Evolutionary conservation across 1,140 invertebrate genomes (phyloP), one percentile per base, ranked within the genome.

Genomic region (Lepidurus packardi): DNA sequence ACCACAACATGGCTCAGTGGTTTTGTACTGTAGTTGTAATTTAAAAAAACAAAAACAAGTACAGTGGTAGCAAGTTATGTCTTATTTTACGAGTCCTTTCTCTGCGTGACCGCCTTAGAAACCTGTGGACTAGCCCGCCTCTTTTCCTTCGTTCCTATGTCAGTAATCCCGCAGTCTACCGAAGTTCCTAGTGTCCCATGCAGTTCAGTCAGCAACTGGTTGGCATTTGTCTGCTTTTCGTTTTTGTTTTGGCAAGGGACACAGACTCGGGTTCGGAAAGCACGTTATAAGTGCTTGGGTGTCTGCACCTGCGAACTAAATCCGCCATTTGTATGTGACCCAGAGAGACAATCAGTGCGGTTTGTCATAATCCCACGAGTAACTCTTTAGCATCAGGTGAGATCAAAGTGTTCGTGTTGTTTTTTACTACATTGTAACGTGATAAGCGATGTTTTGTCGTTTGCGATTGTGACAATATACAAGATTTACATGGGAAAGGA

Each of bases 151-250:
- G 53, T 65, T 65, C 21, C 53, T 65, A 21, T 16, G 34, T 21
- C 53, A 21, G 21, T n/a, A 65, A 65, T 13, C 53, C 53, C 53
- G 13, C 53, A 65, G 53, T 65, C 53, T 65, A 21, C 53, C 53
- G 53, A 21, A 34, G 13, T 16, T 65, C 13, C 21, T 13, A 65
- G 13, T 16, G 13, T 16, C 53, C 53, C 21, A 65, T 65, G 8
- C 53, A 65, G 53, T 65, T 65, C 53, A 65, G 21, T 65, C 53
- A 65, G 53, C 53, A 65, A 11, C 53, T 65, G 53, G 53, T 65
- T 65, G 53, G 53, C 13, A 5, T n/a, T 65, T 16, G 53, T 65
- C 53, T 65, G 53, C 16, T 65, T n/a, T 65, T n/a, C 21, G 53
- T 16, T 13, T 65, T 13, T 65, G 53, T 65, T 65, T 65, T 65